A percentile compares a stretch with the other conserved stretches of the same genome.
phyloP scores from a whole-genome alignment of 2,797 vertebrate species.

The Lerista edwardsae region DNA sequence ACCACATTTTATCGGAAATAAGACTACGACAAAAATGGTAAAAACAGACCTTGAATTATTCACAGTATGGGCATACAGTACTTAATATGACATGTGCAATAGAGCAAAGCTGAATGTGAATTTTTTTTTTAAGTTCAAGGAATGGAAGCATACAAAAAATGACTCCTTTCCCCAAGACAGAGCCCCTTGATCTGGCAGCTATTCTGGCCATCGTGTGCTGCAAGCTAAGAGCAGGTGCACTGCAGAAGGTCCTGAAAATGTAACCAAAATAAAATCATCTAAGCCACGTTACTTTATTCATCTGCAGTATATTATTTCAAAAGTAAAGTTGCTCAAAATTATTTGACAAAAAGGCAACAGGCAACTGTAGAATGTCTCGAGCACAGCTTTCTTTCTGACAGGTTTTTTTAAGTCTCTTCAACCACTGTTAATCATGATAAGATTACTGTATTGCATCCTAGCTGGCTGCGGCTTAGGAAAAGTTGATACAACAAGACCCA shows the following conservation, averaged over 20 bases:
- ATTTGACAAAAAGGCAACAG: neutral
- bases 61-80: neutral
- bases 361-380: neutral
- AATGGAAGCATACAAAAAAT: neutral
- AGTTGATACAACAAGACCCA: too few relatives aligned
- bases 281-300: neutral
- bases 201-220: neutral
- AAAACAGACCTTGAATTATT: conserved; percentile 12
- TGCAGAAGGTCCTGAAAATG: neutral
- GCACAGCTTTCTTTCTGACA: neutral
- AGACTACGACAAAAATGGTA: neutral
- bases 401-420: neutral
- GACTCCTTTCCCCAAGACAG: neutral
- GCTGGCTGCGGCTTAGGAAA: too few relatives aligned
- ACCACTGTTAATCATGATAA: too few relatives aligned
- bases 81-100: neutral
- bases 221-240: neutral
- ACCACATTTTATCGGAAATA: neutral
- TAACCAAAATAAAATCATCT: neutral
- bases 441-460: too few relatives aligned
- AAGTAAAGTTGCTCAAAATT: neutral
- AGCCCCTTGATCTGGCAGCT: neutral
- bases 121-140: neutral
- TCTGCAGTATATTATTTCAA: too few relatives aligned
- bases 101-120: neutral